Percentiles rank a stretch among this genome's conserved stretches.
These are phyloP conservation scores for Himantopus leucocephalus DNA, from an alignment of 2,113 vertebrate species.

Conservation along the genomic window DNA sequence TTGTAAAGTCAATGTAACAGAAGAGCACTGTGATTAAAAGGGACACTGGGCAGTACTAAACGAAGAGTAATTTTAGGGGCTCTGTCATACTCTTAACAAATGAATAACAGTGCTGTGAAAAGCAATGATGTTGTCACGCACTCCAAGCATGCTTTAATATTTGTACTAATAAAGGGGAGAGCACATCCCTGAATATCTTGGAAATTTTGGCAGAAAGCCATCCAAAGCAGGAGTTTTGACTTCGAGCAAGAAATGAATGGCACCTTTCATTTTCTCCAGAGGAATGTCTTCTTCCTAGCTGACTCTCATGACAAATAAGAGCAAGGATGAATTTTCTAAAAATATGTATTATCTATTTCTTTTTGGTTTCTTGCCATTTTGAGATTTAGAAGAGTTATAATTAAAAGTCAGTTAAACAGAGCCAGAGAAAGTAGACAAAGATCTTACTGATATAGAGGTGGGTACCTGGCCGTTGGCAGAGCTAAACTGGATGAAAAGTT, in stretches of 20 bases:
- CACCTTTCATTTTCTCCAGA: slow-evolving; percentile 7
- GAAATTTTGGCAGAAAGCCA: slow-evolving; percentile 1
- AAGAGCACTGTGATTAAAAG: background rate
- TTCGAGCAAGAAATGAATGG: slow-evolving; percentile 3
- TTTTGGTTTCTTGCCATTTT: background rate
- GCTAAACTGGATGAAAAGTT: background rate
- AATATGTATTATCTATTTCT: background rate
- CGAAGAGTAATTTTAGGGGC: background rate
- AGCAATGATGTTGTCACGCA: background rate
- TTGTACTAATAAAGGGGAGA: slow-evolving; percentile 13
- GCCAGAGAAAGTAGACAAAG: background rate
- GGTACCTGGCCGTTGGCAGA: background rate
- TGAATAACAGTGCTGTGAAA: background rate
- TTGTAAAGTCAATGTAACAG: background rate
- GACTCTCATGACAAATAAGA: background rate
- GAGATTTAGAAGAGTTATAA: background rate
- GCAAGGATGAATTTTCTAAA: background rate
- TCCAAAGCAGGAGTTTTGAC: background rate
- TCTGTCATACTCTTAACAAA: background rate
- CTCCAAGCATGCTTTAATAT: background rate
- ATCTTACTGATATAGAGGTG: background rate
- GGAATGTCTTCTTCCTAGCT: background rate
- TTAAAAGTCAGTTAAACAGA: background rate
- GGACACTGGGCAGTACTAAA: background rate
- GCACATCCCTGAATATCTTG: background rate